These are phyloP conservation scores for Oithona nana DNA, from an alignment of 2,888 invertebrate genomes.

Conservation along the genomic window DNA sequence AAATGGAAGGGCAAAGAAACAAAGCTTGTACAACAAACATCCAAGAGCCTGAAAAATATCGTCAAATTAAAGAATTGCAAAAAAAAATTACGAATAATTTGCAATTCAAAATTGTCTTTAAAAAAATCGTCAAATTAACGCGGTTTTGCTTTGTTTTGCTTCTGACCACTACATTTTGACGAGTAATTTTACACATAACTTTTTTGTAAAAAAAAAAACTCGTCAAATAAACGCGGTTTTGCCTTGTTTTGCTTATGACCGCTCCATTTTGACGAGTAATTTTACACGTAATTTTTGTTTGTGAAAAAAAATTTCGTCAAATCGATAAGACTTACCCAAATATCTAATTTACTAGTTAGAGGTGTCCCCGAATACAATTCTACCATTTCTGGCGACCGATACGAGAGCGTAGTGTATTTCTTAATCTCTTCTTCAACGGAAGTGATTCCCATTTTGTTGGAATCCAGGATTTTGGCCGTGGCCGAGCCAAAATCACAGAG, in stretches of 20 bases:
- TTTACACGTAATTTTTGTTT: background rate
- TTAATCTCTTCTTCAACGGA: conserved; percentile 64
- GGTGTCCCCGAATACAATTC: conserved; percentile 64
- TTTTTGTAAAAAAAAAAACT: conserved; percentile 14
- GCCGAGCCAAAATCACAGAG: conserved; percentile 87
- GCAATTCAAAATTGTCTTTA: conserved; percentile 11
- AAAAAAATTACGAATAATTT: background rate
- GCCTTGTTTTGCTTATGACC: too few relatives aligned
- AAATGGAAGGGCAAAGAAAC: conserved; percentile 72
- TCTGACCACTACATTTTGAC: background rate
- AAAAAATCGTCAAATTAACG: background rate
- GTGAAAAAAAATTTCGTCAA: background rate
- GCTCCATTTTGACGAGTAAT: background rate
- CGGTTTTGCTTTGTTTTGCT: background rate
- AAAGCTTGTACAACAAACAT: conserved; percentile 67
- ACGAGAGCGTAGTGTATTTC: conserved; percentile 70
- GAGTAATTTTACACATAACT: too few relatives aligned
- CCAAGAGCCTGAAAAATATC: conserved; percentile 49
- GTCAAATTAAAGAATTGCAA: background rate
- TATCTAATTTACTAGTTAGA: conserved; percentile 68
- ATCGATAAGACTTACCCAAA: conserved; percentile 44
- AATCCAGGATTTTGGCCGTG: conserved; percentile 52
- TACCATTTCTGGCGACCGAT: conserved; percentile 80
- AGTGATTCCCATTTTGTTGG: conserved; percentile 43
- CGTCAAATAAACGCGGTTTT: too few relatives aligned